These are phyloP conservation scores for Peromyscus leucopus DNA, from an alignment of 2,113 vertebrate species.

Conservation along the genomic window DNA sequence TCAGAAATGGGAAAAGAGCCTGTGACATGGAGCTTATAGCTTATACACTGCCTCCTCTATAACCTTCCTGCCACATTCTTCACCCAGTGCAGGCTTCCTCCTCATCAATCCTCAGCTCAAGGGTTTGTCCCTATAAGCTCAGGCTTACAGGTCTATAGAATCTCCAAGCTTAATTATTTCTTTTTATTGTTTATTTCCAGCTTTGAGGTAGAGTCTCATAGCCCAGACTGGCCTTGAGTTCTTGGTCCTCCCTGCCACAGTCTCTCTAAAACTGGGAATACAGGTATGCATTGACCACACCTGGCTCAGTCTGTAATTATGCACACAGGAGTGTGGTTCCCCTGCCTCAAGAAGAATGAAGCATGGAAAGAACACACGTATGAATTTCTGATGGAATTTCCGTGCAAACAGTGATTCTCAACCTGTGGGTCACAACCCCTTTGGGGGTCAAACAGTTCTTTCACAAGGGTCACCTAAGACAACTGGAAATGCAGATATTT, in stretches of 20 bases:
- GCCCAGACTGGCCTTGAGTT: not conserved
- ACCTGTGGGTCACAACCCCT: not conserved
- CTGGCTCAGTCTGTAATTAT: not conserved
- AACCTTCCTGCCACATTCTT: not conserved
- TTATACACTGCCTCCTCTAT: not conserved
- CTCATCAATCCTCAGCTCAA: not conserved
- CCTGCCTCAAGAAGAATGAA: fast-evolving
- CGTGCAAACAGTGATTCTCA: not conserved
- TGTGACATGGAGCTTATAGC: fast-evolving
- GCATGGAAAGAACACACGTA: not conserved
- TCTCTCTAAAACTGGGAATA: too few relatives aligned
- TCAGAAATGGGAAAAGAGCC: not conserved
- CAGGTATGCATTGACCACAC: too few relatives aligned
- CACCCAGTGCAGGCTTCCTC: fast-evolving
- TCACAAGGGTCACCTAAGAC: not conserved
- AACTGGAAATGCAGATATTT: not conserved
- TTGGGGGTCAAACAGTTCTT: not conserved
- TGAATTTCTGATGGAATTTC: not conserved
- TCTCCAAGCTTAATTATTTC: not conserved
- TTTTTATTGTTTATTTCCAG: not conserved
- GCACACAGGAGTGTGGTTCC: not conserved
- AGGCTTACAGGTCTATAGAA: not conserved
- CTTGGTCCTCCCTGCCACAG: not conserved
- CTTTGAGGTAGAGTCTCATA: not conserved
- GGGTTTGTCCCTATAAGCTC: too few relatives aligned